Conservation (phyloP, 2,113 vertebrate genomes). For the Muntiacus muntjak region DNA sequence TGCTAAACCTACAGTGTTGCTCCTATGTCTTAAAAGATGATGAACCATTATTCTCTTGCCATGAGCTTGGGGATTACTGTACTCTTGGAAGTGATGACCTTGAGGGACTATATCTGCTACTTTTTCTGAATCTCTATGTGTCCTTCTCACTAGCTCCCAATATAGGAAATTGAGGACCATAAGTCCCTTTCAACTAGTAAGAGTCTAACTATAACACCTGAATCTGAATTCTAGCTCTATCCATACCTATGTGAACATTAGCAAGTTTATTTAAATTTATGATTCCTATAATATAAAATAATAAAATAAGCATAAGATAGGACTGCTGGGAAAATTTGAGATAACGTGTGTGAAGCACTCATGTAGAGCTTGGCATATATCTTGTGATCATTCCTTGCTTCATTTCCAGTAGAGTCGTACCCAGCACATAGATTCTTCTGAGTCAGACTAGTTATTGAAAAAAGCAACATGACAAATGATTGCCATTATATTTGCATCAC, state of each 20-base stretch:
- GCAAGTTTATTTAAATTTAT: not conserved
- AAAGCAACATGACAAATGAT: not conserved
- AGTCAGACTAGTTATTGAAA: too few species aligned
- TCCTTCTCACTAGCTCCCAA: not conserved
- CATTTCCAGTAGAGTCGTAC: not conserved
- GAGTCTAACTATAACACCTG: not conserved
- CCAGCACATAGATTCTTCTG: not conserved
- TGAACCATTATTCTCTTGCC: not conserved
- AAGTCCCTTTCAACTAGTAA: not conserved
- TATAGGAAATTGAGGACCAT: not conserved
- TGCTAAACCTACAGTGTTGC: not conserved
- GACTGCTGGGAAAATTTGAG: not conserved
- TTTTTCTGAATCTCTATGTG: not conserved
- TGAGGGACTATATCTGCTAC: not conserved
- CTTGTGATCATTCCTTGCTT: not conserved
- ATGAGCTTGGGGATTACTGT: not conserved
- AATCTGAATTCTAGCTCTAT: not conserved
- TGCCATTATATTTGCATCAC: not conserved
- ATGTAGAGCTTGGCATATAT: accelerated
- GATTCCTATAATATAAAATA: not conserved
- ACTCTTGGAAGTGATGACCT: not conserved
- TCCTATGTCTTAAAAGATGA: not conserved
- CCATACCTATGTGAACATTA: not conserved
- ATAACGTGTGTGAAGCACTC: accelerated
- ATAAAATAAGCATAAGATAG: not conserved